Base-by-base conservation (phyloP, 2,888 invertebrate species). In the Physocephala rufipes region DNA sequence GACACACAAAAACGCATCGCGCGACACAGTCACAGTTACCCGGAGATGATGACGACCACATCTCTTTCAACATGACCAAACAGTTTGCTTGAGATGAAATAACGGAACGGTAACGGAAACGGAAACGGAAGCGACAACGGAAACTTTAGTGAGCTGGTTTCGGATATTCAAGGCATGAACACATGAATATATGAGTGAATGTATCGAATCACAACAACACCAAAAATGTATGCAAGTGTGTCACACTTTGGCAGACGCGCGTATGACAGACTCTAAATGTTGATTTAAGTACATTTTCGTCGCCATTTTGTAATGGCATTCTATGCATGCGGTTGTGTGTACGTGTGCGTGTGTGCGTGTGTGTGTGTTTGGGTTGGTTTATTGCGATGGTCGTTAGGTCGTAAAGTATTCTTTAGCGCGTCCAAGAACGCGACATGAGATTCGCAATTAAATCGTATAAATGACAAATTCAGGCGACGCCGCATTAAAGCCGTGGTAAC, bases 391-490 rank as follows among this genome's bases (percentile, higher is more conserved):
- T 55, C 63, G 71, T 5, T 62, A 43, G 66, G 55, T 45, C n/a
- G n/a, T n/a, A n/a, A n/a, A n/a, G n/a, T n/a, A n/a, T n/a, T n/a
- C n/a, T n/a, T n/a, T n/a, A n/a, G n/a, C n/a, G n/a, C 62, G 71
- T 28, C 66, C 53, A 51, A 53, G 47, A 59, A 58, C 65, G 55
- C 67, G 61, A 51, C 68, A 51, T 71, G 28, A 61, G 61, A 43
- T 26, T 66, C 61, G 71, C 71, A 71, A 71, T 71, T 71, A 71
- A 71, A 61, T 71, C 71, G 51, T 71, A 71, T 71, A 71, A 71
- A 71, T 71, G 71, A 71, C 71, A 71, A 71, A 59, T 71, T 65
- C 71, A 71, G 66, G 26, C 55, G 61, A 65, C n/a, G n/a, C 66
- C 49, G 61, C 71, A 66, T 71, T 66, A 71, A 71, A 71, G 51